A percentile compares a stretch with the other conserved stretches of the same genome.
Evolutionary conservation across 2,888 invertebrate genomes (phyloP).

Genomic region (Acanthosepion esculentum): DNA sequence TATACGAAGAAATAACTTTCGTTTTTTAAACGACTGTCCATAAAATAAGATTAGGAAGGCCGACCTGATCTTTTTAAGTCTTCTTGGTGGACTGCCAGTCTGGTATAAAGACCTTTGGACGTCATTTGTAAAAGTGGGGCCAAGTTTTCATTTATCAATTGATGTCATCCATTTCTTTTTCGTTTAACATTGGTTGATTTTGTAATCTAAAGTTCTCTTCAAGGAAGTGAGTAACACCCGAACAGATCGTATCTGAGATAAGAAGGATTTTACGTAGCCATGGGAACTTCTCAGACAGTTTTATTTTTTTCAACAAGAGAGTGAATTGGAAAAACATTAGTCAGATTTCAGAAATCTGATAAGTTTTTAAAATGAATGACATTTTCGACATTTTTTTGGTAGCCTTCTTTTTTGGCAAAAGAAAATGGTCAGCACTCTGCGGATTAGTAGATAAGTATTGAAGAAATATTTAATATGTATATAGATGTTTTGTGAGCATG

Average conservation of each 20-base stretch:
- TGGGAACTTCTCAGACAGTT: background rate
- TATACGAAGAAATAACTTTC: background rate
- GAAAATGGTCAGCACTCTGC: background rate
- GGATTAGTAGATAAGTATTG: no score
- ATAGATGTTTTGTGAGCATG: no score
- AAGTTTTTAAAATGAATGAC: background rate
- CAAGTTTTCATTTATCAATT: background rate
- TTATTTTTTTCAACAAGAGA: background rate
- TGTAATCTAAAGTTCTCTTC: background rate
- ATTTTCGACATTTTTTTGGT: background rate
- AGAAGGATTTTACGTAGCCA: background rate
- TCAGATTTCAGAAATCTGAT: background rate
- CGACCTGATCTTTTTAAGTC: conserved; percentile 5
- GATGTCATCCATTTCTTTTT: background rate
- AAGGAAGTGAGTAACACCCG: background rate
- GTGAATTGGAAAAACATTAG: background rate
- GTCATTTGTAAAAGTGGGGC: background rate
- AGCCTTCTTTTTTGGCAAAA: background rate
- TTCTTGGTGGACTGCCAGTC: conserved; percentile 14
- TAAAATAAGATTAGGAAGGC: background rate
- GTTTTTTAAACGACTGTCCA: background rate
- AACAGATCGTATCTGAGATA: background rate
- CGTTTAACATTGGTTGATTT: background rate
- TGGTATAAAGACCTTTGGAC: conserved; percentile 22
- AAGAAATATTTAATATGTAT: no score